phyloP scores from a whole-genome alignment of 2,797 vertebrate genomes.

The Pampus argenteus region DNA sequence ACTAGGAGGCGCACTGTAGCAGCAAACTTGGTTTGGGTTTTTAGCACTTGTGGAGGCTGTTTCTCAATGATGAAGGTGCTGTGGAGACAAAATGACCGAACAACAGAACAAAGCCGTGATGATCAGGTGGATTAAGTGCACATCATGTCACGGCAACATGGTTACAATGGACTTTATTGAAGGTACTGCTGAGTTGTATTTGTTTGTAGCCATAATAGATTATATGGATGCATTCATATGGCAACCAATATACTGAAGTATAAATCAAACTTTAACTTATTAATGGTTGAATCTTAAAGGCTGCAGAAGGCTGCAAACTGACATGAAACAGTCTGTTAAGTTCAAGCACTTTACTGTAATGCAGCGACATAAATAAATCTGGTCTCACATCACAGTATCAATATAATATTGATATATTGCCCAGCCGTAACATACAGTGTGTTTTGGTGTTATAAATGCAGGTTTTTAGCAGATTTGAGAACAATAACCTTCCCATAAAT shows the following conservation, averaged over 20 bases:
- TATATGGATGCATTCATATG: neutral
- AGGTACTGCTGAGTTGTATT: too few species aligned
- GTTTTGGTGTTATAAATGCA: neutral
- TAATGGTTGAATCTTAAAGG: neutral
- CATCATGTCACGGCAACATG: neutral
- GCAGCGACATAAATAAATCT: too few species aligned
- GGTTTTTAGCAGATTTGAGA: constrained; percentile 4
- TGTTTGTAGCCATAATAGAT: neutral
- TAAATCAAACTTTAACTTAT: neutral
- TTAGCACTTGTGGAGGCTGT: constrained; percentile 96
- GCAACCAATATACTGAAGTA: neutral
- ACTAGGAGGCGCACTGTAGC: constrained; percentile 96
- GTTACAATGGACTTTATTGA: too few species aligned
- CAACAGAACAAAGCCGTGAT: neutral
- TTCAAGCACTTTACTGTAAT: too few species aligned
- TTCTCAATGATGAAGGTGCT: constrained; percentile 99
- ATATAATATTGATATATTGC: too few species aligned
- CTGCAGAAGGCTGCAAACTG: neutral
- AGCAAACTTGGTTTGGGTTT: constrained; percentile 98
- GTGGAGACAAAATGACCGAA: constrained; percentile 22
- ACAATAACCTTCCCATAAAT: constrained; percentile 27
- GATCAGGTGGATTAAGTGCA: neutral
- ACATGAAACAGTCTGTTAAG: too few species aligned
- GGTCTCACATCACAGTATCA: too few species aligned
- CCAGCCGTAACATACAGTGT: too few species aligned